Percentiles rank a stretch among this genome's conserved stretches.
Evolutionary conservation across 2,888 invertebrate species (phyloP).

Genomic region (Cryptus viduatorius): DNA sequence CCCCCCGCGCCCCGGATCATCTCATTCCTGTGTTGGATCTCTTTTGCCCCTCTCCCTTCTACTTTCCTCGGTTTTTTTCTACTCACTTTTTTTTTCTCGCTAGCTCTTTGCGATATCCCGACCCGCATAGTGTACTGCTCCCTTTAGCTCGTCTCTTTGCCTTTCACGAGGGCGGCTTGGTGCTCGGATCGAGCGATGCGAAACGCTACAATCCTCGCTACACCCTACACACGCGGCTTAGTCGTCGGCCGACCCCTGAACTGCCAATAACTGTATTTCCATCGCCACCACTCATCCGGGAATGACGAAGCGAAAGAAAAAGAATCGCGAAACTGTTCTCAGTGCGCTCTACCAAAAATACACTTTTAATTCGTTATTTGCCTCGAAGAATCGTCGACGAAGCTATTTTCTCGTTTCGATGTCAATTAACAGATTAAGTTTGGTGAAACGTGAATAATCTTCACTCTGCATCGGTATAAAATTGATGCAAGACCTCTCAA

Average conservation of each 20-base stretch:
- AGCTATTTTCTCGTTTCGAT: slow-evolving; percentile 11
- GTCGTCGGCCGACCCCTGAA: neutral
- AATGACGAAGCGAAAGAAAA: neutral
- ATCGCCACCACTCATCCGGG: neutral
- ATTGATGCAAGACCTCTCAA: neutral
- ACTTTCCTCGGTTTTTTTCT: slow-evolving; percentile 11
- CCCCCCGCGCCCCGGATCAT: slow-evolving; percentile 20
- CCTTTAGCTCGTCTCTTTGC: slow-evolving; percentile 56
- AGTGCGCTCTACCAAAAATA: slow-evolving; percentile 21
- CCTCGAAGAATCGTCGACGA: neutral
- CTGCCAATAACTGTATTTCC: slow-evolving; percentile 5
- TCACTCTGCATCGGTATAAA: neutral
- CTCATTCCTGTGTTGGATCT: slow-evolving; percentile 39
- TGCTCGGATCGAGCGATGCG: neutral
- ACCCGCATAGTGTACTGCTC: slow-evolving; percentile 7
- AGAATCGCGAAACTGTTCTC: slow-evolving; percentile 4
- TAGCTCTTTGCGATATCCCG: slow-evolving; percentile 7
- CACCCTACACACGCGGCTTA: neutral
- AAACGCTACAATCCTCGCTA: neutral
- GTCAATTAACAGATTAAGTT: slow-evolving; percentile 25
- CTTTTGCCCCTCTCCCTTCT: slow-evolving; percentile 34
- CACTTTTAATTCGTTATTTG: slow-evolving; percentile 23
- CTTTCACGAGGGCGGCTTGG: slow-evolving; percentile 31
- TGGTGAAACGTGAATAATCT: slow-evolving; percentile 20
- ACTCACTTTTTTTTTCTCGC: slow-evolving; percentile 51